Conservation (phyloP, 1,140 invertebrate species). For the Glossosoma conforme region DNA sequence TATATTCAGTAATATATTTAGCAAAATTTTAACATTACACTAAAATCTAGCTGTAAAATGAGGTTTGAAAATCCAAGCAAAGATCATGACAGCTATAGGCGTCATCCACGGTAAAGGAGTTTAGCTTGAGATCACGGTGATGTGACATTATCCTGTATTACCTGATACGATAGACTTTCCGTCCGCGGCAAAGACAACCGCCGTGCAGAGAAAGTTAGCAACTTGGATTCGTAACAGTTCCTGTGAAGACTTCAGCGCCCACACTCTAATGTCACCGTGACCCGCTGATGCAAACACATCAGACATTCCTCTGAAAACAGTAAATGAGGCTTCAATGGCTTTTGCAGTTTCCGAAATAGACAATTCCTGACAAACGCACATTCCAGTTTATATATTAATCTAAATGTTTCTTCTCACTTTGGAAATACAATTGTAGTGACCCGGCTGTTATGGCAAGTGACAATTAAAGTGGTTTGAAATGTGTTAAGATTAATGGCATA, state of each 20-base stretch:
- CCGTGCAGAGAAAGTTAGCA: slow-evolving; percentile 79
- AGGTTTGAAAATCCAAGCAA: too few relatives aligned
- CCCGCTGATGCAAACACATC: slow-evolving; percentile 83
- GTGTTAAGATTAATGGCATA: slow-evolving; percentile 69
- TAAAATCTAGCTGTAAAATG: too few relatives aligned
- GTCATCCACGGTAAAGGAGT: too few relatives aligned
- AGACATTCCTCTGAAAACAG: slow-evolving; percentile 56
- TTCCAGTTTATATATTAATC: background rate
- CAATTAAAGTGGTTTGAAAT: slow-evolving; percentile 64
- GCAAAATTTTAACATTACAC: too few relatives aligned
- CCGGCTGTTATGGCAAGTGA: slow-evolving; percentile 75
- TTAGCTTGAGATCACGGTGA: too few relatives aligned
- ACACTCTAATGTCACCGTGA: slow-evolving; percentile 78
- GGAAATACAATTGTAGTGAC: slow-evolving; percentile 84
- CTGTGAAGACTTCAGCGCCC: slow-evolving; percentile 67
- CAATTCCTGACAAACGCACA: too few relatives aligned
- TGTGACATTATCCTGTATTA: too few relatives aligned
- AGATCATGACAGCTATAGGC: too few relatives aligned
- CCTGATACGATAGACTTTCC: slow-evolving; percentile 74
- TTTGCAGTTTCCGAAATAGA: too few relatives aligned
- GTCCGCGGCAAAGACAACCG: slow-evolving; percentile 69
- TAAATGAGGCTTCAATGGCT: too few relatives aligned
- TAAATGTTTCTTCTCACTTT: slow-evolving; percentile 52
- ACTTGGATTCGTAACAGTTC: slow-evolving; percentile 80
- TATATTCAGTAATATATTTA: too few relatives aligned